A percentile compares a stretch with the other conserved stretches of the same genome.
These are phyloP conservation scores for Melieria crassipennis DNA, from an alignment of 2,888 invertebrate species.

Conservation along the genomic window DNA sequence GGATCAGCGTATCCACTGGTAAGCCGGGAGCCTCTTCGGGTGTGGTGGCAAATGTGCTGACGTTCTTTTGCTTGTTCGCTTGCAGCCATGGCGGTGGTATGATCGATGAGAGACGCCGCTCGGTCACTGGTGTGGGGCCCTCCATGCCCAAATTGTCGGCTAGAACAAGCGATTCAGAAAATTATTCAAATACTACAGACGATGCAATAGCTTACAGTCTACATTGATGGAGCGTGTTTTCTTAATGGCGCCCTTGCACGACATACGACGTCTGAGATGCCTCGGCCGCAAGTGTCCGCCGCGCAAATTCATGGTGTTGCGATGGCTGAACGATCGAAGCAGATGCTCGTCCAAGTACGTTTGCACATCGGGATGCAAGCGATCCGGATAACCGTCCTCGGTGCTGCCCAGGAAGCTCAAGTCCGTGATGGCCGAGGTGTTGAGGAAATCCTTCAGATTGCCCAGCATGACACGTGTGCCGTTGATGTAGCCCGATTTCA, in stretches of 20 bases:
- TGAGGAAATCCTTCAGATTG: constrained; percentile 93
- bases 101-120: constrained; percentile 70
- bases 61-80: constrained; percentile 54
- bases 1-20: constrained; percentile 47
- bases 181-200: constrained; percentile 3
- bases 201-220: constrained; percentile 74
- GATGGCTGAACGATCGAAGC: constrained; percentile 80
- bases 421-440: constrained; percentile 97
- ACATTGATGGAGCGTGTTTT: constrained; percentile 93
- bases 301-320: constrained; percentile 73
- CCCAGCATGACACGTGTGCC: constrained; percentile 98
- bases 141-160: constrained; percentile 86
- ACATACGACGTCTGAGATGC: constrained; percentile 78
- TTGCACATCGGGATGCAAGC: constrained; percentile 84
- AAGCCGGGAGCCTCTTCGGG: constrained; percentile 57
- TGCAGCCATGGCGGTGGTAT: constrained; percentile 66
- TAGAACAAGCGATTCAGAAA: constrained; percentile 54
- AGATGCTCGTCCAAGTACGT: constrained; percentile 88
- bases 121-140: constrained; percentile 68
- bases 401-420: constrained; percentile 94
- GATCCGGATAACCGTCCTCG: constrained; percentile 90
- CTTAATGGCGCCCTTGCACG: constrained; percentile 91
- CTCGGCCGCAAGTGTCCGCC: constrained; percentile 69
- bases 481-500: constrained; percentile 98
- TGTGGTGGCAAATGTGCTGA: constrained; percentile 58